These are phyloP conservation scores for Crocidura indochinensis DNA, from an alignment of 2,797 vertebrate genomes.

Conservation along the genomic window DNA sequence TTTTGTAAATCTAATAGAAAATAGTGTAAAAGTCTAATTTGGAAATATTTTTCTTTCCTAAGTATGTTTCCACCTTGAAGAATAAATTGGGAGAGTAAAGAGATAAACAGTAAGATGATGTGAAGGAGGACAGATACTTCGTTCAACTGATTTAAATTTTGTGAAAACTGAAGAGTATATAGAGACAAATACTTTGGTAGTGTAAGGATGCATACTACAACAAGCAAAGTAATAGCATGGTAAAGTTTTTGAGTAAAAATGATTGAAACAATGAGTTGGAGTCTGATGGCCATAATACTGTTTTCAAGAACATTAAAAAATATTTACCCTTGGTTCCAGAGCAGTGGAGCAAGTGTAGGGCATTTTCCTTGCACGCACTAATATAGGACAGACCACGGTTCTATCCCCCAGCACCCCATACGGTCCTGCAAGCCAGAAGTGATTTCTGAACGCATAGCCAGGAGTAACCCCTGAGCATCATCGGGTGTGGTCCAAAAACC, in stretches of 20 bases:
- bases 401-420: no score
- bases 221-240: constrained; percentile 16
- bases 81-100: background rate
- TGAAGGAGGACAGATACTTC: background rate
- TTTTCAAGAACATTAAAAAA: constrained; percentile 44
- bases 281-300: background rate
- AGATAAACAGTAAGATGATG: background rate
- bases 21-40: background rate
- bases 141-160: constrained; percentile 51
- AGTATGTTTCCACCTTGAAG: constrained; percentile 10
- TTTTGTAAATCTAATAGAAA: background rate
- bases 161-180: constrained; percentile 30
- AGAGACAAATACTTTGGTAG: constrained; percentile 9
- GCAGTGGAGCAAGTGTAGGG: no score
- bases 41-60: constrained; percentile 12
- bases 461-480: no score
- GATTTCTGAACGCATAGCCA: no score
- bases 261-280: background rate
- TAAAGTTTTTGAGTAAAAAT: constrained; percentile 16
- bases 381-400: no score
- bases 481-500: no score
- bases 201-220: constrained; percentile 12
- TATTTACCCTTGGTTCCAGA: background rate
- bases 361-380: no score
- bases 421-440: no score